A percentile compares a stretch with the other conserved stretches of the same genome.
Evolutionary conservation across 2,797 vertebrate genomes (phyloP).

Genomic region (Gobio occitaniae): DNA sequence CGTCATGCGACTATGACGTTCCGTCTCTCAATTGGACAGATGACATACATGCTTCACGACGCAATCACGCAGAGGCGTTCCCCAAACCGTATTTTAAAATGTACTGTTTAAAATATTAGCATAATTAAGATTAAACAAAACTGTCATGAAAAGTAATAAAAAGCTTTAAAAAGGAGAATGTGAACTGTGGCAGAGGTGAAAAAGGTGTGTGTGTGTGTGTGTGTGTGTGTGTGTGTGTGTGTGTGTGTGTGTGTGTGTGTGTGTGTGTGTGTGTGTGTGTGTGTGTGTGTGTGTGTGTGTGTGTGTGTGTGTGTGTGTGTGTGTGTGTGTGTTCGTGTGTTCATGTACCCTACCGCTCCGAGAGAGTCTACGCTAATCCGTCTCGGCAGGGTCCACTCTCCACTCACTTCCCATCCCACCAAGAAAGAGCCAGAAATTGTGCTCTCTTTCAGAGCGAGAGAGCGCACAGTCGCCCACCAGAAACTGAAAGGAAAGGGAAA

Average conservation of each 20-base stretch:
- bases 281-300: conserved; percentile 26
- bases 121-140: background rate
- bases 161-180: background rate
- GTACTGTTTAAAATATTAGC: background rate
- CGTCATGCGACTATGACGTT: too few relatives aligned
- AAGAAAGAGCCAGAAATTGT: conserved; percentile 29
- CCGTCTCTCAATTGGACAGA: too few relatives aligned
- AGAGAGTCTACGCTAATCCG: conserved; percentile 56
- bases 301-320: too few relatives aligned
- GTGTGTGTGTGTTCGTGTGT: conserved; percentile 12
- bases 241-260: conserved; percentile 14
- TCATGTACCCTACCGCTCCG: conserved; percentile 42
- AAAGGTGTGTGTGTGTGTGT: conserved; percentile 17
- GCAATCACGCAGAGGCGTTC: too few relatives aligned
- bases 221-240: conserved; percentile 14
- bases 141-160: background rate
- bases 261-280: conserved; percentile 8
- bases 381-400: conserved; percentile 57
- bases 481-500: conserved; percentile 37
- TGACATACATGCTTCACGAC: too few relatives aligned
- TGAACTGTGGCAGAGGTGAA: background rate
- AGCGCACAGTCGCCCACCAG: conserved; percentile 47
- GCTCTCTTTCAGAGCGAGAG: conserved; percentile 30
- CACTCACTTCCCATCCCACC: conserved; percentile 57
- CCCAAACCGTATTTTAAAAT: background rate